Percentiles rank a stretch among this genome's conserved stretches.
Conservation (phyloP, 2,113 vertebrate genomes). For the Pardalotus punctatus region DNA sequence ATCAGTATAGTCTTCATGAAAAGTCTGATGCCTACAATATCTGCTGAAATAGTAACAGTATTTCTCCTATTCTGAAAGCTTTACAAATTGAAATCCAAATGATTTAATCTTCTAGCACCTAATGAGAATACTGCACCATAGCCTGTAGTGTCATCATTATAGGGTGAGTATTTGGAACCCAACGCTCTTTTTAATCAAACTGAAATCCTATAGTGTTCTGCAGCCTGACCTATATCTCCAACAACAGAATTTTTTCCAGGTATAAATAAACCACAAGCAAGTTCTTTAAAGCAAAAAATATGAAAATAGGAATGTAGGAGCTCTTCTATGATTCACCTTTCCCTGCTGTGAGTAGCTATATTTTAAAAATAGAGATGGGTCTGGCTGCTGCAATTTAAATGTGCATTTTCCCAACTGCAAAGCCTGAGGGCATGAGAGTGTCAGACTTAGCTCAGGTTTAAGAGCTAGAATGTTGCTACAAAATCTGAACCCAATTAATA, state of each 20-base stretch:
- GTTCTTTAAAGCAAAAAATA: not conserved
- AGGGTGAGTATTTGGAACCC: not conserved
- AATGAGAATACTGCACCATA: not conserved
- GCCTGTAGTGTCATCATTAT: not conserved
- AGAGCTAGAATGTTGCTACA: not conserved
- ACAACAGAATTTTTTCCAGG: not conserved
- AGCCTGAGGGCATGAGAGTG: not conserved
- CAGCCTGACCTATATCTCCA: not conserved
- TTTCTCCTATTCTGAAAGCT: not conserved
- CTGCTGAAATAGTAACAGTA: not conserved
- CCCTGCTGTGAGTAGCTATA: not conserved
- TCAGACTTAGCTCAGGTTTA: not conserved
- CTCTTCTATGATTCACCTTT: not conserved
- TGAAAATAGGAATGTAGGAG: not conserved
- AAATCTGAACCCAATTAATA: not conserved
- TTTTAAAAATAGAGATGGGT: conserved; percentile 7
- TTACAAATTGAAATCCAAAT: not conserved
- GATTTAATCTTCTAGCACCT: not conserved
- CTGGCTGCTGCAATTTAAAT: not conserved
- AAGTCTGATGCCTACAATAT: not conserved
- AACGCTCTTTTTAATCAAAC: not conserved
- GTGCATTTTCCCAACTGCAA: not conserved
- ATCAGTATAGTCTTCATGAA: not conserved
- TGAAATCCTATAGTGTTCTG: not conserved
- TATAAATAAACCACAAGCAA: conserved; percentile 3